Evolutionary conservation across 2,113 vertebrate species (phyloP).

Genomic region (Artemisiospiza belli): DNA sequence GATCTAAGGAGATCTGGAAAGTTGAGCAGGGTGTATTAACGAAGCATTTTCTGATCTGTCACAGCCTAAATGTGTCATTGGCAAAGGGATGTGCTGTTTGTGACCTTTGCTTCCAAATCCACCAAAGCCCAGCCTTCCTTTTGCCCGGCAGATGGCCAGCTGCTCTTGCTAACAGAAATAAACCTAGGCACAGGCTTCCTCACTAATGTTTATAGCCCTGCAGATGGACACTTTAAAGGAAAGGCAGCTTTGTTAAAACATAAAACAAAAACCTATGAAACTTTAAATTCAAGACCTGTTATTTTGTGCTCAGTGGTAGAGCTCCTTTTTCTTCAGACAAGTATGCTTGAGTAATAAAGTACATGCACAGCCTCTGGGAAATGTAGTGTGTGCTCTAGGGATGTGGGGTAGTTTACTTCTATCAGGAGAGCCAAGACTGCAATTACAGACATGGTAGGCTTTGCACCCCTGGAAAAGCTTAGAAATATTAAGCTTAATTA

Average conservation of each 20-base stretch:
- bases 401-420: neutral
- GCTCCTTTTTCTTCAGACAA: neutral
- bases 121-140: neutral
- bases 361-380: neutral
- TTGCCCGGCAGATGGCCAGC: slow-evolving; percentile 11
- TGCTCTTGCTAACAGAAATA: slow-evolving; percentile 38
- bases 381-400: neutral
- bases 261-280: neutral
- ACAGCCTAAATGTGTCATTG: neutral
- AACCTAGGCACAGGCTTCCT: slow-evolving; percentile 21
- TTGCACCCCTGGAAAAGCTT: neutral
- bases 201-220: neutral
- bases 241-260: slow-evolving; percentile 10
- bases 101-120: slow-evolving; percentile 21
- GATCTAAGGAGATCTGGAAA: neutral
- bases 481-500: neutral
- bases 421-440: neutral
- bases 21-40: neutral
- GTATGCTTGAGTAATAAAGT: neutral
- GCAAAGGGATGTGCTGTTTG: neutral
- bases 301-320: neutral
- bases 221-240: slow-evolving; percentile 28
- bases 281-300: neutral
- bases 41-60: neutral
- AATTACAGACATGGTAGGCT: neutral